Evolutionary conservation across 2,797 vertebrate genomes (phyloP), one percentile per base, ranked within the genome.

Genomic region (Phrynocephalus guinanensis): DNA sequence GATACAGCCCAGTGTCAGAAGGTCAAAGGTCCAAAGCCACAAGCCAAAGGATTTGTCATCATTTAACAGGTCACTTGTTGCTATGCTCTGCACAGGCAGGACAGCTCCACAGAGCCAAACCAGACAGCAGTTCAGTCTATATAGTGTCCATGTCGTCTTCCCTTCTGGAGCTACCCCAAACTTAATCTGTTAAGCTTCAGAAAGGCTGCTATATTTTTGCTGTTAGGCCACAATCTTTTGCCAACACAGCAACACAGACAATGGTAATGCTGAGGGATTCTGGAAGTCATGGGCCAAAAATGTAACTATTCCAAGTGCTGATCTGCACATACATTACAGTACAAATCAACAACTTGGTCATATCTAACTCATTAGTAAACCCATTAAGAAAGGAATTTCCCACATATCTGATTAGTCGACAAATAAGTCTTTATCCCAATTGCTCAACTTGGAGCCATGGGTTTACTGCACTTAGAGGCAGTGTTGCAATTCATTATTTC

Each of bases 21-120:
- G 97, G 97, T 98, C 97, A 98, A 97, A 97, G 97, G 96, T 94
- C 95, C 95, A 95, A 97, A 97, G 97, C 97, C 97, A 97, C 92
- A 90, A 96, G 92, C 92, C 90, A 86, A 95, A 96, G 94, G 95
- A 96, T 97, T 96, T 96, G 94, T 95, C 96, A 95, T 94, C 92
- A 82, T 96, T 97, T 96, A 95, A 96, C 93, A 96, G 93, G 91
- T 94, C 95, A 95, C 92, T 96, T 95, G 95, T 95, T 96, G 94
- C 94, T 94, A 85, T 90, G 89, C 88, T 76, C 86, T 92, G 44
- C 76, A 84, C n/a, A 93, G 94, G 93, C 73, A 75, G 89, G 84
- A 91, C 75, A 84, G 44, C 68, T 75, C 89, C 90, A 71, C 83
- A 83, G 48, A 94, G 44, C 16, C 33, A 86, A 66, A 71, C 28